Conservation (phyloP, 2,113 vertebrate species). For the Thermophis baileyi region DNA sequence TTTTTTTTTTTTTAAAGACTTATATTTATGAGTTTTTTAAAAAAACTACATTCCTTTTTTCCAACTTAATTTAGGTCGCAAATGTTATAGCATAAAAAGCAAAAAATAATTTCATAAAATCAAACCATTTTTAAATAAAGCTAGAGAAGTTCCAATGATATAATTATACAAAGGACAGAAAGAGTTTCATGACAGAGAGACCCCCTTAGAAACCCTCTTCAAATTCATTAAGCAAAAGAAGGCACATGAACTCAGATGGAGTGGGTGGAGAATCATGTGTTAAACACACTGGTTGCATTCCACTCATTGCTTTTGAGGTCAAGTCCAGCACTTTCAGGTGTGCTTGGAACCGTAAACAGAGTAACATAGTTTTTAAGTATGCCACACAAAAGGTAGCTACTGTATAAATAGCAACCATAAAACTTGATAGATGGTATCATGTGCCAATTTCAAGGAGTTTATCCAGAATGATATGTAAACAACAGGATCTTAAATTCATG, state of each 20-base stretch:
- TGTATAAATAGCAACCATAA: not conserved
- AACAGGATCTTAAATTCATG: not conserved
- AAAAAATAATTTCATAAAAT: not conserved
- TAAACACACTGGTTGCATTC: not conserved
- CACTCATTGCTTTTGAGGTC: not conserved
- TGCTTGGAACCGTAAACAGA: not conserved
- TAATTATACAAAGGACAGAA: not conserved
- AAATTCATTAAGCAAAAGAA: not conserved
- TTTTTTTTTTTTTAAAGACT: not conserved
- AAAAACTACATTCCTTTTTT: not conserved
- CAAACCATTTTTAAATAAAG: not conserved
- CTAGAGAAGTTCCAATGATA: not conserved
- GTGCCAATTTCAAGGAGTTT: not conserved
- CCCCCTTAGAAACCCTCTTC: not conserved
- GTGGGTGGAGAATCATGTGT: not conserved
- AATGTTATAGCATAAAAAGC: not conserved
- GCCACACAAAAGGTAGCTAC: not conserved
- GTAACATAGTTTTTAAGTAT: not conserved
- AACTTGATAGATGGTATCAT: not conserved
- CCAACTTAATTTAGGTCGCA: not conserved
- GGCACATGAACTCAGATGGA: not conserved
- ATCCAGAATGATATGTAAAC: not conserved
- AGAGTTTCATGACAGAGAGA: not conserved
- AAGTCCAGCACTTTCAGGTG: not conserved
- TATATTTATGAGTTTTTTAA: not conserved